Evolutionary conservation across 1,140 invertebrate species (phyloP).

Genomic region (Zaprionus vittiger): DNA sequence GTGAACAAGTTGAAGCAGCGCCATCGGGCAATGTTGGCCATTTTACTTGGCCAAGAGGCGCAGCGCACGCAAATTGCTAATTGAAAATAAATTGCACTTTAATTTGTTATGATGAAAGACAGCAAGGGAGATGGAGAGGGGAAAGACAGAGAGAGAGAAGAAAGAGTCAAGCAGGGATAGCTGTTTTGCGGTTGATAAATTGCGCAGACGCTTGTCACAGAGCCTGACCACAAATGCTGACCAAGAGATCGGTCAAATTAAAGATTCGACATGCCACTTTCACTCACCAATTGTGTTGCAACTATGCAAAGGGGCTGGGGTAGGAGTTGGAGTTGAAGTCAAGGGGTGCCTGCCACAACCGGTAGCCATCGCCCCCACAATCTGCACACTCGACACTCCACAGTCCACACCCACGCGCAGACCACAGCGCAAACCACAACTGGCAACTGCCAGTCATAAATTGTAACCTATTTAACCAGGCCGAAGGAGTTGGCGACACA

Average conservation of each 20-base stretch:
- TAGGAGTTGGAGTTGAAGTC: not conserved
- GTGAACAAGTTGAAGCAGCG: slow-evolving; percentile 29
- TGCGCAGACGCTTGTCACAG: slow-evolving; percentile 71
- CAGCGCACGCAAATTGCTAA: slow-evolving; percentile 74
- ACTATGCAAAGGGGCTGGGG: not conserved
- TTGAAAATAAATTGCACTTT: slow-evolving; percentile 82
- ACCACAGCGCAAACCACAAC: slow-evolving; percentile 15
- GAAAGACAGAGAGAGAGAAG: not conserved
- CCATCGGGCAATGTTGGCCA: slow-evolving; percentile 44
- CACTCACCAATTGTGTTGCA: slow-evolving; percentile 23
- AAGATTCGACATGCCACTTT: slow-evolving; percentile 56
- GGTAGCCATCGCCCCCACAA: slow-evolving; percentile 14
- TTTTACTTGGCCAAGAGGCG: slow-evolving; percentile 45
- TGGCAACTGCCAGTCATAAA: slow-evolving; percentile 66
- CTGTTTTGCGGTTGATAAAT: slow-evolving; percentile 62
- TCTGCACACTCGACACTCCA: not conserved
- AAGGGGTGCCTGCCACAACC: not conserved
- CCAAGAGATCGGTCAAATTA: slow-evolving; percentile 60
- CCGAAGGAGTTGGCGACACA: not conserved
- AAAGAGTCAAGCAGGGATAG: not conserved
- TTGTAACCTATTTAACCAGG: slow-evolving; percentile 74
- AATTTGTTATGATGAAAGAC: slow-evolving; percentile 68
- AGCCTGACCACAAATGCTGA: slow-evolving; percentile 62
- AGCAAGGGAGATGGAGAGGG: not conserved
- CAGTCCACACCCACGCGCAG: slow-evolving; percentile 18